These are phyloP conservation scores for Diglossa cyanea DNA, from an alignment of 2,797 vertebrate genomes.

Conservation along the genomic window DNA sequence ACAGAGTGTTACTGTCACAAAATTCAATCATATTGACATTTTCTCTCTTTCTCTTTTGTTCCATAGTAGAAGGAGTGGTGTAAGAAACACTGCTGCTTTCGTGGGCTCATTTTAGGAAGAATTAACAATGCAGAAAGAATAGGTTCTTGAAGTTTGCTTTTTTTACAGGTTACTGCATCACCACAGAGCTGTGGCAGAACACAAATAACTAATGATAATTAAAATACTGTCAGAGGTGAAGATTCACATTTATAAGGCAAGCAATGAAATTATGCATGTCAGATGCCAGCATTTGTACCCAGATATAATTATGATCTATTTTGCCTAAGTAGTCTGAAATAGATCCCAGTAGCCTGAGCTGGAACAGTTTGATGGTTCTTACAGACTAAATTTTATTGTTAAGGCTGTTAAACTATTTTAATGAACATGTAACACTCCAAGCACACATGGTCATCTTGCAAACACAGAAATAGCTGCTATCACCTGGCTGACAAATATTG, in stretches of 20 bases:
- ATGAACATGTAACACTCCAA: constrained; percentile 16
- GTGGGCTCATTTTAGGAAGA: neutral
- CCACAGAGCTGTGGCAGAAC: neutral
- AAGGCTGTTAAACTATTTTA: constrained; percentile 31
- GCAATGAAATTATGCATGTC: fast-evolving
- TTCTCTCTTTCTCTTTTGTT: neutral
- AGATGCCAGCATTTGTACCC: neutral
- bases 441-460: constrained; percentile 25
- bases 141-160: neutral
- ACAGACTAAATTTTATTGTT: neutral
- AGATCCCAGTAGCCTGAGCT: neutral
- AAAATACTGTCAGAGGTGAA: neutral
- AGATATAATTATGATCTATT: neutral
- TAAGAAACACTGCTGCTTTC: neutral
- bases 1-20: neutral
- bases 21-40: neutral
- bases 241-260: neutral
- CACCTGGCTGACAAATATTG: constrained; percentile 62
- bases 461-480: constrained; percentile 68
- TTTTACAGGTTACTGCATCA: neutral
- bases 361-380: neutral
- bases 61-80: neutral
- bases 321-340: neutral
- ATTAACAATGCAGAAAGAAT: neutral
- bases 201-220: neutral